Evolutionary conservation across 37 sponge, comb jelly and placozoan genomes (phyloP).

Genomic region (Chondrilla cf. caribensis): DNA sequence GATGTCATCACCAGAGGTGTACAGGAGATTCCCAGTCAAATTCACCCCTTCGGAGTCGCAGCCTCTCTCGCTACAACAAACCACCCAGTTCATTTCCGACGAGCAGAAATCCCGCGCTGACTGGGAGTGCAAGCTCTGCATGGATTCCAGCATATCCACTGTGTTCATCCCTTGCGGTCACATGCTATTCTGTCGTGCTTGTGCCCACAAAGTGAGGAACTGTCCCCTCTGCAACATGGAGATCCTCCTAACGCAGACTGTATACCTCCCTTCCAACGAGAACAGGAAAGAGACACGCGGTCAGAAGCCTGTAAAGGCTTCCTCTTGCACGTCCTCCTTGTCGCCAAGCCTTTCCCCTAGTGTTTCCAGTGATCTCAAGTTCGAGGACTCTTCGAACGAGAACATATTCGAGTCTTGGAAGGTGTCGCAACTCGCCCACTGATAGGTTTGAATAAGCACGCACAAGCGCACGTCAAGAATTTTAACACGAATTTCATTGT

Average conservation of each 20-base stretch:
- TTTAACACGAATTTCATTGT: too few species aligned
- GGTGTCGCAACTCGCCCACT: too few species aligned
- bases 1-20: neutral
- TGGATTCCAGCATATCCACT: neutral
- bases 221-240: constrained; percentile 15
- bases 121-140: constrained; percentile 19
- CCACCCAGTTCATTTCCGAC: neutral
- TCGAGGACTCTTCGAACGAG: constrained; percentile 11
- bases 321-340: neutral
- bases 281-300: neutral
- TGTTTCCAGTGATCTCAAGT: constrained; percentile 1
- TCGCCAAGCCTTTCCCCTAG: constrained; percentile 4
- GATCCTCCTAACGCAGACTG: constrained; percentile 25
- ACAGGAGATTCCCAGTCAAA: neutral
- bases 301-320: neutral
- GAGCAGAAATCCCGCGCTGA: neutral
- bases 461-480: too few species aligned
- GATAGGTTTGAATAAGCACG: too few species aligned
- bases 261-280: neutral
- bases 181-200: constrained; percentile 12
- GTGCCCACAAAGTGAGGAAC: constrained; percentile 3
- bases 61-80: neutral
- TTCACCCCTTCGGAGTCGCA: neutral
- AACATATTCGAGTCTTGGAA: neutral
- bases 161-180: constrained; percentile 21